These are phyloP conservation scores for Ceuthmochares aereus DNA, from an alignment of 2,113 vertebrate species.

Conservation along the genomic window DNA sequence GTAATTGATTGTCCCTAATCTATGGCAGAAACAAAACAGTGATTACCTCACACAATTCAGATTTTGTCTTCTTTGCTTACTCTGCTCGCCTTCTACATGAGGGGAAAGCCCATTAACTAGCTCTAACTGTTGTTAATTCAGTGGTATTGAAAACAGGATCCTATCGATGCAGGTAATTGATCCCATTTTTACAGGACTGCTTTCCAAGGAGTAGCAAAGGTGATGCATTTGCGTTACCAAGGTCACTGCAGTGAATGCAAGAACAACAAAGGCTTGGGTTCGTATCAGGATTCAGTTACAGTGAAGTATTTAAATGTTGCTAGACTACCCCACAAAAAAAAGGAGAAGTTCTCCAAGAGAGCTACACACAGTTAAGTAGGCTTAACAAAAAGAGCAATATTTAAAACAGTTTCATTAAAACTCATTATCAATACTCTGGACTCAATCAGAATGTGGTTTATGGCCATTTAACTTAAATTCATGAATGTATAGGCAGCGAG, in stretches of 20 bases:
- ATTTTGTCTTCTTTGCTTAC: not conserved
- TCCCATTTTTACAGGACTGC: not conserved
- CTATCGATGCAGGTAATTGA: not conserved
- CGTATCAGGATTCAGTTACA: constrained; percentile 8
- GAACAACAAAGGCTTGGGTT: not conserved
- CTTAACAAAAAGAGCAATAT: not conserved
- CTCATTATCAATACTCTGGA: not conserved
- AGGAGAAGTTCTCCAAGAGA: not conserved
- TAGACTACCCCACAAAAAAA: not conserved
- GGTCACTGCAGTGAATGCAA: not conserved
- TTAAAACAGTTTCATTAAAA: not conserved
- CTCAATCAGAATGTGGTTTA: not conserved
- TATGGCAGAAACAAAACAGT: constrained; percentile 30
- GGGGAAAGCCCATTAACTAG: constrained; percentile 16
- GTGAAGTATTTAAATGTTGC: not conserved
- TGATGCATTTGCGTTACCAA: not conserved
- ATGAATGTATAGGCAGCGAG: constrained; percentile 9
- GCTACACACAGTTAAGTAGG: not conserved
- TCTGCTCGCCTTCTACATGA: not conserved
- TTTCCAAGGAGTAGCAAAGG: constrained; percentile 9
- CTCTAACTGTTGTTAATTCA: constrained; percentile 28
- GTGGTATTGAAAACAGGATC: not conserved
- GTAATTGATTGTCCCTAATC: constrained; percentile 13
- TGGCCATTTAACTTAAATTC: not conserved
- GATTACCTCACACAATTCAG: constrained; percentile 7